A percentile compares a stretch with the other conserved stretches of the same genome.
These are phyloP conservation scores for Catharus bicknelli DNA, from an alignment of 2,113 vertebrate species.

Conservation along the genomic window DNA sequence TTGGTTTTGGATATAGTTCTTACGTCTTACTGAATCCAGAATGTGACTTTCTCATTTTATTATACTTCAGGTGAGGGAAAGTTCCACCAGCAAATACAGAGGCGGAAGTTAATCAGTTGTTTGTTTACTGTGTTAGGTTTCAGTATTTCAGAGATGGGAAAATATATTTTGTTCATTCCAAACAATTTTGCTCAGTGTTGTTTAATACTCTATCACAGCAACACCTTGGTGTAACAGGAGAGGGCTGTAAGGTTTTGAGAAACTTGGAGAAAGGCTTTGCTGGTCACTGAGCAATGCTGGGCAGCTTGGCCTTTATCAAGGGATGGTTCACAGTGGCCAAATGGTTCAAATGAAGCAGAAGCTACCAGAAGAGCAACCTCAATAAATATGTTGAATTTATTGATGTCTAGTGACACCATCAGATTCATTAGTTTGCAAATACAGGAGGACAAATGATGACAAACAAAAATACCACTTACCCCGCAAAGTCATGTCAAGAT, in stretches of 20 bases:
- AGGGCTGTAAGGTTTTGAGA: accelerated
- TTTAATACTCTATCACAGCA: not conserved
- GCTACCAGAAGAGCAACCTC: not conserved
- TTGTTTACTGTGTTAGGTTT: not conserved
- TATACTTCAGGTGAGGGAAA: not conserved
- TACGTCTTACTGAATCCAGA: not conserved
- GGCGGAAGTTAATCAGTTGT: not conserved
- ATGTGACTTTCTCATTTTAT: not conserved
- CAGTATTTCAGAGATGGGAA: not conserved
- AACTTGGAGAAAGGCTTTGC: not conserved
- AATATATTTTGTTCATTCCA: not conserved
- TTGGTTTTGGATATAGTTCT: not conserved
- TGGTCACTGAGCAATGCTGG: not conserved
- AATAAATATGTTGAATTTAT: not conserved
- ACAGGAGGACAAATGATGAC: not conserved
- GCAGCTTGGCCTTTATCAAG: not conserved
- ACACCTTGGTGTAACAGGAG: not conserved
- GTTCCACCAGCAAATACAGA: not conserved
- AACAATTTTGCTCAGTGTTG: not conserved
- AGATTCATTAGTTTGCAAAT: not conserved
- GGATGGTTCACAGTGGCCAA: not conserved
- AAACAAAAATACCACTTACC: not conserved
- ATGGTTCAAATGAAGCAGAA: not conserved
- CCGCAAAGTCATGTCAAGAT: not conserved
- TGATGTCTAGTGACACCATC: not conserved